These are phyloP conservation scores for Bombus cullumanus DNA, from an alignment of 1,140 invertebrate genomes.

Conservation along the genomic window DNA sequence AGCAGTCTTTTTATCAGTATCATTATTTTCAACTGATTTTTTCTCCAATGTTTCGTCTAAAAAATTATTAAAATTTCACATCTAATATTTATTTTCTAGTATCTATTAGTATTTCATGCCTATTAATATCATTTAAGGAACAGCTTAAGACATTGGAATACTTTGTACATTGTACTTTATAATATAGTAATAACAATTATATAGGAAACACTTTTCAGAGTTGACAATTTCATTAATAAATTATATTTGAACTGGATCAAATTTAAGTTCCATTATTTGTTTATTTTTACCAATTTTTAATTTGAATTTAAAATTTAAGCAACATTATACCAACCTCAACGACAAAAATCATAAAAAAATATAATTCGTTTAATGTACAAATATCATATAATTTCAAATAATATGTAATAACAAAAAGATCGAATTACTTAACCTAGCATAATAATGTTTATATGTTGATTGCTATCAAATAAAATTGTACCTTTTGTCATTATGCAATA, in stretches of 20 bases:
- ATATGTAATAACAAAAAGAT: conserved; percentile 20
- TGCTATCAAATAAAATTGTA: conserved; percentile 28
- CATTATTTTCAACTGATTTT: conserved; percentile 77
- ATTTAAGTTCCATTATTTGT: neutral
- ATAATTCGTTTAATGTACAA: conserved; percentile 18
- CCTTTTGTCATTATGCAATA: conserved; percentile 70
- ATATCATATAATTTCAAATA: conserved; percentile 8
- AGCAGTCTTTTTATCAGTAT: conserved; percentile 74
- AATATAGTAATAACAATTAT: too few relatives aligned
- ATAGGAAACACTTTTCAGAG: too few relatives aligned
- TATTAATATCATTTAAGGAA: neutral
- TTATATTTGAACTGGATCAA: neutral
- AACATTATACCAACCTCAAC: neutral
- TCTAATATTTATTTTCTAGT: neutral
- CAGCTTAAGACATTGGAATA: neutral
- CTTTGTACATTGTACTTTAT: too few relatives aligned
- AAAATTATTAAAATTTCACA: conserved; percentile 19
- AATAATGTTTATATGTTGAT: conserved; percentile 17
- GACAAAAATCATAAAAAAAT: neutral
- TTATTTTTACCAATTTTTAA: neutral
- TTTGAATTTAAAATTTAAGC: neutral
- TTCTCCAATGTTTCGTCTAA: conserved; percentile 77
- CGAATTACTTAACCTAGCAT: neutral
- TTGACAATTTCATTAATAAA: neutral
- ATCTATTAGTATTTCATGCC: neutral